Conservation (phyloP, 2,888 invertebrate species). For the Folsomia manolachei region DNA sequence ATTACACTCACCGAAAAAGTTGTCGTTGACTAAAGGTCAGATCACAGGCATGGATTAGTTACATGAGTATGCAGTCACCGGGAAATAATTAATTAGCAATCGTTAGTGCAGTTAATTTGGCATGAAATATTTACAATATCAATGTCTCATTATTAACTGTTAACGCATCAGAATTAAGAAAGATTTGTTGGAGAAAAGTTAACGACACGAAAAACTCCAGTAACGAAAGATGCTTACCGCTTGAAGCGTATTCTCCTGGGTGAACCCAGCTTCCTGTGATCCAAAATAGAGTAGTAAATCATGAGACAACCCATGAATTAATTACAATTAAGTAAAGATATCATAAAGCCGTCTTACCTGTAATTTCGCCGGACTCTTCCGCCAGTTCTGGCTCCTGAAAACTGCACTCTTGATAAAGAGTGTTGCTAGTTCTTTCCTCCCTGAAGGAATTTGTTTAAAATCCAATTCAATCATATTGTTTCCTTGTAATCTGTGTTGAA, state of each 20-base stretch:
- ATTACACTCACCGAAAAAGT: conserved; percentile 97
- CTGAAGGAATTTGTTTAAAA: conserved; percentile 56
- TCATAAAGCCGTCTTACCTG: too few relatives aligned
- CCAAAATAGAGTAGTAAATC: too few relatives aligned
- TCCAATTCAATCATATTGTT: neutral
- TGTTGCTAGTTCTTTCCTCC: conserved; percentile 85
- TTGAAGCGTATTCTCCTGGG: conserved; percentile 97
- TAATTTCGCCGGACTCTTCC: conserved; percentile 79
- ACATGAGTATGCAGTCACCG: neutral
- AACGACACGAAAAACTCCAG: too few relatives aligned
- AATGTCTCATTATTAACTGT: neutral
- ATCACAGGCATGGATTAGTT: neutral
- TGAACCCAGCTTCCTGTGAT: conserved; percentile 91
- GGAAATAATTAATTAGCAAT: neutral
- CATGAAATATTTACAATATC: neutral
- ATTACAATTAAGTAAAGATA: too few relatives aligned
- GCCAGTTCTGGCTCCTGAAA: conserved; percentile 84
- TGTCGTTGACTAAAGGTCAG: conserved; percentile 82
- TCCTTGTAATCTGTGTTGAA: too few relatives aligned
- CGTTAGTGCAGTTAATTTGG: neutral
- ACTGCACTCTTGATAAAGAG: conserved; percentile 87
- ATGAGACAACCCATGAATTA: too few relatives aligned
- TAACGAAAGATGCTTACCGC: conserved; percentile 67
- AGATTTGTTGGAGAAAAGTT: neutral
- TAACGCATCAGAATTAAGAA: neutral